Conservation (phyloP, 2,888 invertebrate genomes). For the Rhamphomyia laevipes region DNA sequence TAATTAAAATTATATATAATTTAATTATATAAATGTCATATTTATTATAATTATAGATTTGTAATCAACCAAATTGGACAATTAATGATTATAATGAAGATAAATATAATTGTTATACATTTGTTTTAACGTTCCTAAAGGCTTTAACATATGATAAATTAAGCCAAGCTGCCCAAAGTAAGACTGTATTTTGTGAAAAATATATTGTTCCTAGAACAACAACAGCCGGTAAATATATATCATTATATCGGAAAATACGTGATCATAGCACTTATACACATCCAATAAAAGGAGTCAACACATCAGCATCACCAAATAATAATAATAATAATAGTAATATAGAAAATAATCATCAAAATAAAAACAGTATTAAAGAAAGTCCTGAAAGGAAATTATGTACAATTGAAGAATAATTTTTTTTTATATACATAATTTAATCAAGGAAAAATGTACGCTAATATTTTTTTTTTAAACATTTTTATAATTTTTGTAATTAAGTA, state of each 20-base stretch:
- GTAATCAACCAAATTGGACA: constrained; percentile 45
- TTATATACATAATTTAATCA: no score
- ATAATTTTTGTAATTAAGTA: no score
- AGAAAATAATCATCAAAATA: constrained; percentile 2
- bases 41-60: constrained; percentile 21
- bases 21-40: constrained; percentile 1
- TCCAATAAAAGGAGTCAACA: constrained; percentile 16
- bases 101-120: constrained; percentile 74
- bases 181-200: constrained; percentile 65
- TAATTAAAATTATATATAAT: constrained; percentile 3
- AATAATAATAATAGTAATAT: background rate
- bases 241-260: constrained; percentile 61
- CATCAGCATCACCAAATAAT: background rate
- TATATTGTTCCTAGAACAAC: constrained; percentile 73
- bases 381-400: constrained; percentile 11
- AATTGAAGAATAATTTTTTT: constrained; percentile 11
- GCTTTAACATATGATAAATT: constrained; percentile 58
- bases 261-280: constrained; percentile 43
- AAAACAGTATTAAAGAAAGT: background rate
- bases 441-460: no score
- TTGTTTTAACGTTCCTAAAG: constrained; percentile 68
- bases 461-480: no score
- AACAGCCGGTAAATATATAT: constrained; percentile 74
- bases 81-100: constrained; percentile 60
- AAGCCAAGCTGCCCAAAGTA: constrained; percentile 49